Evolutionary conservation across 1,140 invertebrate genomes (phyloP).

Genomic region (Laupala kohalensis): DNA sequence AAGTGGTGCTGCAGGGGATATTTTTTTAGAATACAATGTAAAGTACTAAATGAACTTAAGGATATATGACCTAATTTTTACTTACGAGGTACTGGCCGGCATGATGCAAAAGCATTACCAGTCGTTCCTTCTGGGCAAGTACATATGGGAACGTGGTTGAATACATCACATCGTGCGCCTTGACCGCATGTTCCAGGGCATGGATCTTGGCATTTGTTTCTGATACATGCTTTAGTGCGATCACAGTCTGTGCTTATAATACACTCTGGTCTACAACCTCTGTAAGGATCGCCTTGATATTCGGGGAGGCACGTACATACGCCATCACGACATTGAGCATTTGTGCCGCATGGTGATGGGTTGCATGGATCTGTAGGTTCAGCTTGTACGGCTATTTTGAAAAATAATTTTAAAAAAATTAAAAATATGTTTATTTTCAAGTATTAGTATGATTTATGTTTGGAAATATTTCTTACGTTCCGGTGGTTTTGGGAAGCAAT

Average conservation of each 20-base stretch:
- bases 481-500: conserved; percentile 33
- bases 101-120: conserved; percentile 43
- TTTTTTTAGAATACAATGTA: no score
- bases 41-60: no score
- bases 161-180: conserved; percentile 46
- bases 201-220: conserved; percentile 60
- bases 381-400: conserved; percentile 6
- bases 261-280: conserved; percentile 49
- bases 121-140: conserved; percentile 40
- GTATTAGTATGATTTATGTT: neutral
- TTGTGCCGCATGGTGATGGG: conserved; percentile 27
- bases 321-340: conserved; percentile 33
- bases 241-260: conserved; percentile 48
- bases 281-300: conserved; percentile 47
- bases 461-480: conserved; percentile 23
- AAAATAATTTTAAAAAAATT: neutral
- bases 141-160: conserved; percentile 49
- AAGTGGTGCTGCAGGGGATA: conserved; percentile 1
- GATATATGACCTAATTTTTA: no score
- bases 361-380: conserved; percentile 20
- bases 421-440: neutral
- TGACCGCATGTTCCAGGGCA: conserved; percentile 57
- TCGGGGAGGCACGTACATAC: conserved; percentile 43
- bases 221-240: conserved; percentile 50
- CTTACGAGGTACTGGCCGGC: conserved; percentile 17